Percentiles rank a stretch among this genome's conserved stretches.
phyloP scores from a whole-genome alignment of 2,888 invertebrate species.

The Callyntrura sp. region DNA sequence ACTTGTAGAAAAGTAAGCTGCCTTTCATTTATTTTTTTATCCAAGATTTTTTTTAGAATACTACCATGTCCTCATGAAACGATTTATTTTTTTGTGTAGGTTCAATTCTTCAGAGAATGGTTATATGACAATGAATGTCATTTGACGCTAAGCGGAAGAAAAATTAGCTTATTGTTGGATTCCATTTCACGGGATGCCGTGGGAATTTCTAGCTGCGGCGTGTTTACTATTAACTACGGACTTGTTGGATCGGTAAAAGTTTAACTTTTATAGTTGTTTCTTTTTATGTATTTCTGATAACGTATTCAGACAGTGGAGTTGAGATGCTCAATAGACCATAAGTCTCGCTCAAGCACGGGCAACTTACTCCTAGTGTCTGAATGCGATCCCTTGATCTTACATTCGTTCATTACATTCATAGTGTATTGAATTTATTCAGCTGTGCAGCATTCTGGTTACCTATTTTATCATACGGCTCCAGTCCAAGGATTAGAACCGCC shows the following conservation, averaged over 20 bases:
- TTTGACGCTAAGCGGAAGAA: slow-evolving; percentile 47
- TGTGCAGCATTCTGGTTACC: slow-evolving; percentile 60
- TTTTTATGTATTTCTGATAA: too few species aligned
- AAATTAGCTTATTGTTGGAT: slow-evolving; percentile 57
- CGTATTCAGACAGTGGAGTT: too few species aligned
- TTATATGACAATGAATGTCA: slow-evolving; percentile 63
- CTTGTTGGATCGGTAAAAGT: slow-evolving; percentile 68
- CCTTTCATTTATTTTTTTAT: too few species aligned
- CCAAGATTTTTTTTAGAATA: neutral
- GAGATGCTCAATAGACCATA: too few species aligned
- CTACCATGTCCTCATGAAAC: neutral
- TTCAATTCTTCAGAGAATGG: slow-evolving; percentile 62
- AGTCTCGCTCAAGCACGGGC: too few species aligned
- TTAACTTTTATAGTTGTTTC: too few species aligned
- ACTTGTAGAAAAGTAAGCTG: slow-evolving; percentile 62
- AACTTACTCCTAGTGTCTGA: too few species aligned
- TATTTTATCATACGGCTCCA: slow-evolving; percentile 67
- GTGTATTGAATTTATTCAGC: slow-evolving; percentile 13
- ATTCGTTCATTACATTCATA: neutral
- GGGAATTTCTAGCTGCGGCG: slow-evolving; percentile 46
- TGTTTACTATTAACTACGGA: slow-evolving; percentile 54
- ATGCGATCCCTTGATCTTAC: too few species aligned
- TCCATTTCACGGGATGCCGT: slow-evolving; percentile 61
- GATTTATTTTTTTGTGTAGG: neutral
- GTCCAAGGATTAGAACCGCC: slow-evolving; percentile 45